Conservation (phyloP, 2,888 invertebrate genomes). For the Rhodophaea formosa region DNA sequence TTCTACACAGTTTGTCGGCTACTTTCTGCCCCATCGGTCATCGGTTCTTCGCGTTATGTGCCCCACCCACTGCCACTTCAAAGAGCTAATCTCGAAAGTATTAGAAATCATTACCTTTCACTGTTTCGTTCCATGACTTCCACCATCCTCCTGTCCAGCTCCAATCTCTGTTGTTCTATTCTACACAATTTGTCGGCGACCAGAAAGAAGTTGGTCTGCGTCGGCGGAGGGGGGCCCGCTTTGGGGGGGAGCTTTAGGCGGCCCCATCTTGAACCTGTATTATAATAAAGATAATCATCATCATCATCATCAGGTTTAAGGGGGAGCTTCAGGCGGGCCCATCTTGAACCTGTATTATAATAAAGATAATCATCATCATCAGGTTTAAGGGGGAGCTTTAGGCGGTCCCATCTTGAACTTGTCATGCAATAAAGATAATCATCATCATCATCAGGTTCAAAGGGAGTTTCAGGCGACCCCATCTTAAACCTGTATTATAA, state of each 20-base stretch:
- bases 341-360: background rate
- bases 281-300: background rate
- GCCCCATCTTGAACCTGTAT: background rate
- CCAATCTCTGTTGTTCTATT: conserved; percentile 9
- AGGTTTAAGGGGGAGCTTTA: background rate
- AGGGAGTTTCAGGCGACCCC: too few relatives aligned
- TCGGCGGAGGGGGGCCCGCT: background rate
- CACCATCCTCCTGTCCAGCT: background rate
- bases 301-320: too few relatives aligned
- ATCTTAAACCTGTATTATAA: too few relatives aligned
- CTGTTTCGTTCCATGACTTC: conserved; percentile 1
- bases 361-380: too few relatives aligned
- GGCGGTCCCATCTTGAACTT: background rate
- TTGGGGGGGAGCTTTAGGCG: background rate
- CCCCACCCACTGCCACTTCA: too few relatives aligned
- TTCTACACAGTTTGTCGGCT: background rate
- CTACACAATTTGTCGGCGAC: background rate
- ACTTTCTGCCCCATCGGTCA: too few relatives aligned
- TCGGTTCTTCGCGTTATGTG: too few relatives aligned
- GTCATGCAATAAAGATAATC: background rate
- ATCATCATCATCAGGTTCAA: too few relatives aligned
- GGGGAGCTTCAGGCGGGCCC: background rate
- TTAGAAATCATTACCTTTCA: conserved; percentile 8
- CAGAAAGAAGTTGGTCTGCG: background rate
- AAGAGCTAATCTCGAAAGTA: too few relatives aligned